Base-by-base conservation (phyloP, 2,888 invertebrate genomes). In the Cataglyphis cursor region DNA sequence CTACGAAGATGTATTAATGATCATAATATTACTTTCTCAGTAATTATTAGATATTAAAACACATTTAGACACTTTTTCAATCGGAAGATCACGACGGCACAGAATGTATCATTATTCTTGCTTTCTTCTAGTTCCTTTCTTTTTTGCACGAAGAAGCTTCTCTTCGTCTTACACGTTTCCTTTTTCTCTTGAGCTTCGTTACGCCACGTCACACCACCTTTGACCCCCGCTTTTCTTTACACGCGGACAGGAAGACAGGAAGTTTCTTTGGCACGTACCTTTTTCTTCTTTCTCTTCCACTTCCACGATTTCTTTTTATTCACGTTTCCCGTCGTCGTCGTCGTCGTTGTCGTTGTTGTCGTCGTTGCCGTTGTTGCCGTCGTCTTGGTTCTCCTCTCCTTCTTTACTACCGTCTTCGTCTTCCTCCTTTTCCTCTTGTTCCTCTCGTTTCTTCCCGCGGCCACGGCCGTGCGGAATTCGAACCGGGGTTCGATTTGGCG, bases 401-500 rank as follows among this genome's bases (percentile, higher is more conserved):
- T 24, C 3, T 66, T 31, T 3, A 59, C 51, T 1, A 59, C 35
- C 4, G n/a, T 66, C 70, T 3, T 59, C 24, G 15, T 75, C 76
- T 28, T 74, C 72, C 15, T 80, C 76, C 18, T 72, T 68, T 31
- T 85, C 31, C 41, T 61, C 68, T 66, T 41, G 78, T 24, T 57
- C 59, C 64, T 84, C 62, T 48, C 57, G 51, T 24, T 75, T 66
- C 83, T 68, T 76, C 24, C 70, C 76, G 85, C 80, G 84, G 86
- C 82, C 87, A 83, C 86, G 74, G 85, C 86, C 82, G 83, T 87
- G 83, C 89, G 90, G 90, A 89, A 90, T 90, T 89, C 90, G 90
- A 90, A 90, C 86, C 85, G 86, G 88, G 89, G 85, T 91, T 90
- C 91, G 86, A 88, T 90, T 91, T 88, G 90, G 90, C 90, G 91